Conservation (phyloP, 2,888 invertebrate species). For the Lasioglossum marginatum region DNA sequence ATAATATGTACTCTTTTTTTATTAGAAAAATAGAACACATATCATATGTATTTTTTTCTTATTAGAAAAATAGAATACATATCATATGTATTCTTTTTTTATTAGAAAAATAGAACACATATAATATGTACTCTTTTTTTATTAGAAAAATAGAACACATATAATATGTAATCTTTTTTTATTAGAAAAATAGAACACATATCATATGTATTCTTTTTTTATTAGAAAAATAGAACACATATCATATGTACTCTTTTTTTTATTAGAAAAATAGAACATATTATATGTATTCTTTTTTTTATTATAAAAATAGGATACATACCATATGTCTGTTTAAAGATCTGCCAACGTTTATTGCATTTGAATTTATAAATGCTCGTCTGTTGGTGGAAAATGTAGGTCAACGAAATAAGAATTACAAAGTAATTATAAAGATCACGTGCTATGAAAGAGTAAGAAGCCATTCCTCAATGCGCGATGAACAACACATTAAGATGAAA, state of each 20-base stretch:
- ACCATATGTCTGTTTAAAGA: neutral
- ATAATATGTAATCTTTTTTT: too few relatives aligned
- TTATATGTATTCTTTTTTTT: neutral
- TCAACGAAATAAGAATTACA: neutral
- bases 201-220: too few relatives aligned
- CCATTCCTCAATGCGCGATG: neutral
- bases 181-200: too few relatives aligned
- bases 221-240: too few relatives aligned
- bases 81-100: too few relatives aligned
- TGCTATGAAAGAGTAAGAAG: slow-evolving; percentile 31
- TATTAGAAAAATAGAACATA: neutral
- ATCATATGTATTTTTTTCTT: neutral
- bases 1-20: too few relatives aligned
- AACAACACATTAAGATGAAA: slow-evolving; percentile 1
- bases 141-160: too few relatives aligned
- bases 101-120: too few relatives aligned
- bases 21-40: too few relatives aligned
- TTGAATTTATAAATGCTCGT: neutral
- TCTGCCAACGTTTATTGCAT: neutral
- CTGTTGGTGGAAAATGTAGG: neutral
- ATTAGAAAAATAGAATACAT: neutral
- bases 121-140: too few relatives aligned
- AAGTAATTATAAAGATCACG: slow-evolving; percentile 2
- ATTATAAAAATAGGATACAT: neutral
- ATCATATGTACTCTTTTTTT: too few relatives aligned